phyloP scores from a whole-genome alignment of 2,113 vertebrate species.

The Hepsetus odoe region DNA sequence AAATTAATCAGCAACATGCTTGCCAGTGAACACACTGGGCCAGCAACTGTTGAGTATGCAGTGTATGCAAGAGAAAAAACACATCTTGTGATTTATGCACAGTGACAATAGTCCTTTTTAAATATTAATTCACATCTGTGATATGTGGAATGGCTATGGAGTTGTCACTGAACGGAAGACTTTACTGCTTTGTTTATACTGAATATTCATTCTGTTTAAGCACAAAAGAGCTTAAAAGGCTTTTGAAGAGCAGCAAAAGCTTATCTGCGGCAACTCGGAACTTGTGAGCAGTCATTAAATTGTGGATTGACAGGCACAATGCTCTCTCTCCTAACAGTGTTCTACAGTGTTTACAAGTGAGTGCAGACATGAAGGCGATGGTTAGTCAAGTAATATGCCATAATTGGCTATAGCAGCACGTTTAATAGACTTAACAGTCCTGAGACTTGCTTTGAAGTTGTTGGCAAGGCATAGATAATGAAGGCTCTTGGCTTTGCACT shows the following conservation, averaged over 20 bases:
- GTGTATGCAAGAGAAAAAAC: not conserved
- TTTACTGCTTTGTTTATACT: not conserved
- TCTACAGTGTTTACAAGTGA: conserved; percentile 7
- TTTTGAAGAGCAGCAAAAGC: not conserved
- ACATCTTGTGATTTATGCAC: not conserved
- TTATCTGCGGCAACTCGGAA: not conserved
- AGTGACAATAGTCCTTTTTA: conserved; percentile 1
- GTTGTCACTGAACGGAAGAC: not conserved
- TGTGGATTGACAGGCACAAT: not conserved
- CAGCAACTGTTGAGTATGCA: not conserved
- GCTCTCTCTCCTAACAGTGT: conserved; percentile 6
- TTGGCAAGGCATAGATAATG: conserved; percentile 8
- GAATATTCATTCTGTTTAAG: conserved; percentile 8
- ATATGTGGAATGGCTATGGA: not conserved
- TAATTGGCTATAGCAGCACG: conserved; percentile 11
- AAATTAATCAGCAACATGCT: not conserved
- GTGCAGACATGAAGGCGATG: not conserved
- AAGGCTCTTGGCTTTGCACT: conserved; percentile 9
- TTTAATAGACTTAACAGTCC: conserved; percentile 26
- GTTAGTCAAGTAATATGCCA: not conserved
- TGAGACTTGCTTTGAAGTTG: not conserved
- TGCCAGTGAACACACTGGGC: not conserved
- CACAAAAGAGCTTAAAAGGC: not conserved
- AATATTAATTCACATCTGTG: conserved; percentile 23
- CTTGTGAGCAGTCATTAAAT: not conserved